phyloP scores from a whole-genome alignment of 2,113 vertebrate species.

The Cervus canadensis region DNA sequence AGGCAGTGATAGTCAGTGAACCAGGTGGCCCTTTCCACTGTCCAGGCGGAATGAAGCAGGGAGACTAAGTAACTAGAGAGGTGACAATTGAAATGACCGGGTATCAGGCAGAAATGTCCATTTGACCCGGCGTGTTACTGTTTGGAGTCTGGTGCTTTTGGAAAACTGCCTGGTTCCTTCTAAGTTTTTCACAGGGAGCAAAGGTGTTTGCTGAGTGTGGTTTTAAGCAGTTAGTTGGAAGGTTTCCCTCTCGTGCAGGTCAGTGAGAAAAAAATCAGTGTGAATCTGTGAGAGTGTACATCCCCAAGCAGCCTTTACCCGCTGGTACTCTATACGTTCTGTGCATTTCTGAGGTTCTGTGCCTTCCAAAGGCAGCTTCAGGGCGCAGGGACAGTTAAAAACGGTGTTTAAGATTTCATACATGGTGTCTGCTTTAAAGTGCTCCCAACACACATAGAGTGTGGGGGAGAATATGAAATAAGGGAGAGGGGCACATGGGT shows the following conservation, averaged over 20 bases:
- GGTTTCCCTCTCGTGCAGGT: neutral
- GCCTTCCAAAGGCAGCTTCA: neutral
- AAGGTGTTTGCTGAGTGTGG: neutral
- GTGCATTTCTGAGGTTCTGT: neutral
- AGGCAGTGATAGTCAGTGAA: neutral
- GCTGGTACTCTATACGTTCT: neutral
- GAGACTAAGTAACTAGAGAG: neutral
- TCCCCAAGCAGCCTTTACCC: neutral
- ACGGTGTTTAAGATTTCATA: neutral
- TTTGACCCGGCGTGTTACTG: neutral
- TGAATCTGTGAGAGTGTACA: neutral
- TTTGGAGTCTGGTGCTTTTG: neutral
- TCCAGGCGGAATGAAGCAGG: neutral
- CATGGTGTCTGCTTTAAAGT: neutral
- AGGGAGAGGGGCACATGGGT: neutral
- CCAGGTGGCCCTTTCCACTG: neutral
- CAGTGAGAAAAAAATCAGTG: neutral
- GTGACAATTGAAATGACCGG: neutral
- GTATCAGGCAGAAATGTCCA: neutral
- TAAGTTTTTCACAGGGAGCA: neutral
- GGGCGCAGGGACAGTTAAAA: neutral
- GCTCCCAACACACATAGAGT: neutral
- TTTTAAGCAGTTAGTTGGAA: neutral
- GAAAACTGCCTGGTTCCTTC: neutral
- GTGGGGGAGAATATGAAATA: neutral